phyloP scores from a whole-genome alignment of 2,113 vertebrate genomes.

The Etheostoma spectabile region DNA sequence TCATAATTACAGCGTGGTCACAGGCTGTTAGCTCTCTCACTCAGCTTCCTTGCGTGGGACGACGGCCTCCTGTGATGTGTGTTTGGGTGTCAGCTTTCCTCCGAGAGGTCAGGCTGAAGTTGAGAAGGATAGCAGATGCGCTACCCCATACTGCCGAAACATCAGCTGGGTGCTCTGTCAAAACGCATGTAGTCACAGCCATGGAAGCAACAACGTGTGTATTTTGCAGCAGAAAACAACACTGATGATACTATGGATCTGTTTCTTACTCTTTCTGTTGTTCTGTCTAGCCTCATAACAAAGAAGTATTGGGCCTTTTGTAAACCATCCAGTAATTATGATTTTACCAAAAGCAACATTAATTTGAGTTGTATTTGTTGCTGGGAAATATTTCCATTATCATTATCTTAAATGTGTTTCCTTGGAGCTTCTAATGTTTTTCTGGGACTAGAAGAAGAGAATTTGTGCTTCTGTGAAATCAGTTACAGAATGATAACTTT shows the following conservation, averaged over 20 bases:
- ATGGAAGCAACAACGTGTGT: conserved; percentile 29
- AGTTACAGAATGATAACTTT: neutral
- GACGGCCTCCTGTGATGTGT: conserved; percentile 57
- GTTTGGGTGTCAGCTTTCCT: conserved; percentile 50
- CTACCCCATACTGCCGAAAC: conserved; percentile 40
- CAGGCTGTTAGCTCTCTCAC: conserved; percentile 66
- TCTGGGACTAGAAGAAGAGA: neutral
- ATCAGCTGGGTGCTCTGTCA: conserved; percentile 69
- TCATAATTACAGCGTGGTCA: conserved; percentile 73
- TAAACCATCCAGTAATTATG: neutral
- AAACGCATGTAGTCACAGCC: conserved; percentile 58
- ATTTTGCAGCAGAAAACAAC: conserved; percentile 16
- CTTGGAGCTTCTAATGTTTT: neutral
- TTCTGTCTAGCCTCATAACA: neutral
- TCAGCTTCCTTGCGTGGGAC: conserved; percentile 60
- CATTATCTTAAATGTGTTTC: conserved; percentile 23
- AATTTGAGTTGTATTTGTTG: conserved; percentile 10
- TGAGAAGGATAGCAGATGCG: conserved; percentile 66
- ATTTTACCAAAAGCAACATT: neutral
- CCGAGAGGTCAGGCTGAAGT: conserved; percentile 69
- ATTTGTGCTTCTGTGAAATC: conserved; percentile 11
- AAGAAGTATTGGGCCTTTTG: neutral
- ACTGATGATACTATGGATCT: neutral
- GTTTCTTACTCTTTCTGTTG: neutral
- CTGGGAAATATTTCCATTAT: conserved; percentile 9